phyloP scores from a whole-genome alignment of 2,797 vertebrate genomes.

The Amblyraja radiata region DNA sequence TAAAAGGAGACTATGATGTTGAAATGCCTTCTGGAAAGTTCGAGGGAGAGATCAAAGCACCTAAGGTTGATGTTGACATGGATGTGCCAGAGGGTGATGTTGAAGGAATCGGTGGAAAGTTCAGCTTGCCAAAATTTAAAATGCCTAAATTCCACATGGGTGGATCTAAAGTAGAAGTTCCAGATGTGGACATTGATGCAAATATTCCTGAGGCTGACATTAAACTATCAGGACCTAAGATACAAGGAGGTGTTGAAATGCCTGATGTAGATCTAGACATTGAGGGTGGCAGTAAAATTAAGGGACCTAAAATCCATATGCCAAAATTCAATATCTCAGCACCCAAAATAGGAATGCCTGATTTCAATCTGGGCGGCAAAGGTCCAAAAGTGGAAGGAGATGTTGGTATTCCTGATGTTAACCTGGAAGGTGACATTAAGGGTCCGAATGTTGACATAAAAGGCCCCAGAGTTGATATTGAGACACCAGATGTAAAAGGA shows the following conservation, averaged over 20 bases:
- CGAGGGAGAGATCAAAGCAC: too few relatives aligned
- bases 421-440: neutral
- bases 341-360: too few relatives aligned
- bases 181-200: neutral
- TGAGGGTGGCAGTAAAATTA: conserved; percentile 31
- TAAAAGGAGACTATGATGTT: too few relatives aligned
- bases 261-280: conserved; percentile 43
- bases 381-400: conserved; percentile 45
- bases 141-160: neutral
- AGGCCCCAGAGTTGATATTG: neutral
- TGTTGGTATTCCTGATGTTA: conserved; percentile 47
- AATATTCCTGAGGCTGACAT: neutral
- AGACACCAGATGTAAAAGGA: neutral
- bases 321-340: too few relatives aligned
- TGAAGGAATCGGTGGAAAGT: neutral
- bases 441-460: neutral
- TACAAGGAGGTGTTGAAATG: neutral
- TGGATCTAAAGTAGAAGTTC: neutral
- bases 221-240: neutral
- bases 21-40: too few relatives aligned
- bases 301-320: too few relatives aligned
- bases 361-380: neutral
- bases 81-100: conserved; percentile 2
- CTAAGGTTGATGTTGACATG: neutral
- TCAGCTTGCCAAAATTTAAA: neutral